Percentiles rank a stretch among this genome's conserved stretches.
Evolutionary conservation across 2,888 invertebrate species (phyloP).

Genomic region (Leucozona laternaria): DNA sequence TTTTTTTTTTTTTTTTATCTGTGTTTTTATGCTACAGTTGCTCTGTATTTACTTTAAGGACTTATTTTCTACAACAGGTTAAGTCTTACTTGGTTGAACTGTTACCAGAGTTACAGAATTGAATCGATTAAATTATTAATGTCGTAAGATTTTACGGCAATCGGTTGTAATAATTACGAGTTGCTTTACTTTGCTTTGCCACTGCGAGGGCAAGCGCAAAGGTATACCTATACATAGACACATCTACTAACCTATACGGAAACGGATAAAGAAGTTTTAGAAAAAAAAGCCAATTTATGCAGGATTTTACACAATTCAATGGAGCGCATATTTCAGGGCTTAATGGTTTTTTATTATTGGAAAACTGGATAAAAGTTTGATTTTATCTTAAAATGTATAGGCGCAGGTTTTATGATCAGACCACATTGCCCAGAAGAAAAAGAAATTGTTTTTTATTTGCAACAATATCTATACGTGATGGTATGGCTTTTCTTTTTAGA

Average conservation of each 20-base stretch:
- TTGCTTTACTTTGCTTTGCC: neutral
- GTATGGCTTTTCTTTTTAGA: neutral
- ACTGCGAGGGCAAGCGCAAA: conserved; percentile 11
- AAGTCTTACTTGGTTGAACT: conserved; percentile 58
- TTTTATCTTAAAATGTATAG: conserved; percentile 27
- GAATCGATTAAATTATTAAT: conserved; percentile 73
- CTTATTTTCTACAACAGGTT: conserved; percentile 26
- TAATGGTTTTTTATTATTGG: conserved; percentile 23
- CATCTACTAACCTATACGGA: neutral
- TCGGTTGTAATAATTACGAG: conserved; percentile 68
- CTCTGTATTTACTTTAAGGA: conserved; percentile 37
- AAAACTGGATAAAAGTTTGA: conserved; percentile 28
- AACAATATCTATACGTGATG: neutral
- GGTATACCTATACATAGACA: too few species aligned
- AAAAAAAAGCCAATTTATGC: conserved; percentile 51
- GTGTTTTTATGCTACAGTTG: conserved; percentile 8
- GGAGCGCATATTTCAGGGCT: conserved; percentile 27
- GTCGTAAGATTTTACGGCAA: conserved; percentile 70
- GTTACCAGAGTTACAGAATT: conserved; percentile 66
- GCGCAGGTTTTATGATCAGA: conserved; percentile 22
- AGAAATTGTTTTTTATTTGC: conserved; percentile 10
- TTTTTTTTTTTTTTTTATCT: neutral
- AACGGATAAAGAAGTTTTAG: conserved; percentile 36
- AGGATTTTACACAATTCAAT: conserved; percentile 58
- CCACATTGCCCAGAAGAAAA: conserved; percentile 15